phyloP scores from a whole-genome alignment of 1,140 invertebrate genomes.

The Cotesia vestalis region DNA sequence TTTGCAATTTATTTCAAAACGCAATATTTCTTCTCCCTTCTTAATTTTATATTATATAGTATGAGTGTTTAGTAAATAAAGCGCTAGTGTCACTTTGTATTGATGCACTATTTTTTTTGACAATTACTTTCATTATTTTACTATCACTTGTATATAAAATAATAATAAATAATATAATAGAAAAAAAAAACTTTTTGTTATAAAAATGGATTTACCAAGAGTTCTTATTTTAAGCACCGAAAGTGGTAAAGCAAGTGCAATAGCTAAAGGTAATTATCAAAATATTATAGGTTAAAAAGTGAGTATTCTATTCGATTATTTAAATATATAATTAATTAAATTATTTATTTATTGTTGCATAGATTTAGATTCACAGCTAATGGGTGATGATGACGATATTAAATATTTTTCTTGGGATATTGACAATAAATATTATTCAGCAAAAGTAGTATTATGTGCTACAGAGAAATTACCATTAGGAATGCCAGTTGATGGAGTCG shows the following conservation, averaged over 20 bases:
- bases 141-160: not conserved
- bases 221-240: conserved; percentile 53
- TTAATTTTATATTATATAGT: no score
- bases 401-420: conserved; percentile 70
- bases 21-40: no score
- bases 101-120: not conserved
- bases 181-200: not conserved
- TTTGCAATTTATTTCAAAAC: no score
- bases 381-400: conserved; percentile 57
- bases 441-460: conserved; percentile 68
- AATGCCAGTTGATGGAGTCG: conserved; percentile 61
- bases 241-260: conserved; percentile 51
- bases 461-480: conserved; percentile 63
- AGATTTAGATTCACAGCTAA: conserved; percentile 59
- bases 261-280: conserved; percentile 56
- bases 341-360: conserved; percentile 57
- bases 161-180: not conserved
- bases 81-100: not conserved
- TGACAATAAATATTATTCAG: conserved; percentile 75
- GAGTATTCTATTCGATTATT: not conserved
- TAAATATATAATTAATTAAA: conserved; percentile 29
- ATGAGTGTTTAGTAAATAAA: not conserved
- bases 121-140: not conserved
- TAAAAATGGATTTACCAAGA: conserved; percentile 53
- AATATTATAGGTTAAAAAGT: conserved; percentile 17